Conservation (phyloP, 2,113 vertebrate genomes). For the Semicossyphus pulcher region DNA sequence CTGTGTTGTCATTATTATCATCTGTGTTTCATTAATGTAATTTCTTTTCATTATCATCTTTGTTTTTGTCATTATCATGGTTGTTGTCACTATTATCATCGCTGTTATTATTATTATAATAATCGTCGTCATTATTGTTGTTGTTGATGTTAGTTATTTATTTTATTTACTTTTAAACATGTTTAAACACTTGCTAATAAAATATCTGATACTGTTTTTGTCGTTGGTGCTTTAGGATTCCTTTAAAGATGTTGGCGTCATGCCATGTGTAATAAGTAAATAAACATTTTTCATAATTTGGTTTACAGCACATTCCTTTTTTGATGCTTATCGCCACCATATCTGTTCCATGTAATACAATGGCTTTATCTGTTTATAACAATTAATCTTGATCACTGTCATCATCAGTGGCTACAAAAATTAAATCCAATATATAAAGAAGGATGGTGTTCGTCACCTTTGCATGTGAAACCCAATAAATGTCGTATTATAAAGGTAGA, state of each 20-base stretch:
- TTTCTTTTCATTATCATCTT: too few relatives aligned
- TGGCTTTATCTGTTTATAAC: not conserved
- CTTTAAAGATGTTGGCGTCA: too few relatives aligned
- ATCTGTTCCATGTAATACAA: not conserved
- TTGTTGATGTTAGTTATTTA: not conserved
- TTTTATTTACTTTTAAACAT: not conserved
- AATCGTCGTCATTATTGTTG: not conserved
- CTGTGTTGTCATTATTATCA: not conserved
- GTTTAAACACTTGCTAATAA: too few relatives aligned
- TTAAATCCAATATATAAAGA: not conserved
- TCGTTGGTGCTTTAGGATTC: too few relatives aligned
- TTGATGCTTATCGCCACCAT: not conserved
- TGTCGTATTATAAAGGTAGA: not conserved
- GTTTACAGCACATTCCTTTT: too few relatives aligned
- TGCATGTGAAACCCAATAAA: constrained; percentile 13
- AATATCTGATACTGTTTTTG: too few relatives aligned
- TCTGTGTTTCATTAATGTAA: too few relatives aligned
- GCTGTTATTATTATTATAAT: not conserved
- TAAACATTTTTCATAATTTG: too few relatives aligned
- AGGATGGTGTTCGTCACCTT: not conserved
- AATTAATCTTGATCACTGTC: not conserved
- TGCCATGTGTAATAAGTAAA: too few relatives aligned
- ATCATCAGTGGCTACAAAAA: not conserved
- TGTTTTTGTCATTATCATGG: too few relatives aligned
- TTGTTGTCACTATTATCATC: too few relatives aligned